Conservation (phyloP, 2,888 invertebrate species). For the Ennomos fuscantarius region DNA sequence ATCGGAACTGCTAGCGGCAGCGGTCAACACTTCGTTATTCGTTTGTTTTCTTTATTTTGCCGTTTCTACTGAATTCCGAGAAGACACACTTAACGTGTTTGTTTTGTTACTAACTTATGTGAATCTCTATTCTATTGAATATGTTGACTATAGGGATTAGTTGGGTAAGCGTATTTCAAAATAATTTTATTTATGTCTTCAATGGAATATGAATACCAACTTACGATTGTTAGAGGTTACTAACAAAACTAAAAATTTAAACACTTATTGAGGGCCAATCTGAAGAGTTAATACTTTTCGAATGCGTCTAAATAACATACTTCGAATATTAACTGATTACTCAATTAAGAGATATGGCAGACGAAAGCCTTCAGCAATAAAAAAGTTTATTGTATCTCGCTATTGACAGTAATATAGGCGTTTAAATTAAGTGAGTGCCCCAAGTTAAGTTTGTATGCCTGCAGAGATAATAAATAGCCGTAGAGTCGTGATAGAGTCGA, state of each 20-base stretch:
- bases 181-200: too few relatives aligned
- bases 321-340: too few relatives aligned
- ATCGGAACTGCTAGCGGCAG: conserved; percentile 20
- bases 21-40: conserved; percentile 35
- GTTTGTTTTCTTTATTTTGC: conserved; percentile 54
- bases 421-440: conserved; percentile 17
- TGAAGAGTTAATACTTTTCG: too few relatives aligned
- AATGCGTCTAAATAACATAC: too few relatives aligned
- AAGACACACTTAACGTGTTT: conserved; percentile 49
- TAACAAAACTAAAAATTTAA: too few relatives aligned
- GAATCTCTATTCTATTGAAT: conserved; percentile 2
- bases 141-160: too few relatives aligned
- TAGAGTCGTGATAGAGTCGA: conserved; percentile 16
- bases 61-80: conserved; percentile 44
- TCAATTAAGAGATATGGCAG: too few relatives aligned
- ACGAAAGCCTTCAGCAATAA: conserved; percentile 1
- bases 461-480: conserved; percentile 17
- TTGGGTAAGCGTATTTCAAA: too few relatives aligned
- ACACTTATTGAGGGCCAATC: too few relatives aligned
- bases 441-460: conserved; percentile 16
- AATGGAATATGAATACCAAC: too few relatives aligned
- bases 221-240: too few relatives aligned
- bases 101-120: conserved; percentile 37
- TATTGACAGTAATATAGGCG: conserved; percentile 8
- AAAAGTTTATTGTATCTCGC: conserved; percentile 9